Conservation (phyloP, 1,140 invertebrate species). For the Melipona quadrifasciata region DNA sequence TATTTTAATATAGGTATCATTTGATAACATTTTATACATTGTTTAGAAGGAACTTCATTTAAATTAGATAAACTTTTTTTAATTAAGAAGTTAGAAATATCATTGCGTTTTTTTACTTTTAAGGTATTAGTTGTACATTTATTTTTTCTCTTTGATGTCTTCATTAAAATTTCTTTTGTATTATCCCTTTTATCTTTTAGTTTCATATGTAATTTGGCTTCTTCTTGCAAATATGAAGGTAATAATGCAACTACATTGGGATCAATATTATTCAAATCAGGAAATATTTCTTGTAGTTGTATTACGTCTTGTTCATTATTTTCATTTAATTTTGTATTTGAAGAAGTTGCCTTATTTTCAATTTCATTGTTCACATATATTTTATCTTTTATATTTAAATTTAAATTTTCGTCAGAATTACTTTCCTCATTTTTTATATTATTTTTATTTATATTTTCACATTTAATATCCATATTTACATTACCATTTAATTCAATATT, state of each 20-base stretch:
- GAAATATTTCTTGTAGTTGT: slow-evolving; percentile 80
- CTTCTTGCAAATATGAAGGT: slow-evolving; percentile 75
- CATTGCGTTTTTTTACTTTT: slow-evolving; percentile 46
- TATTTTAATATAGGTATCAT: slow-evolving; percentile 83
- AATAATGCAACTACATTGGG: slow-evolving; percentile 74
- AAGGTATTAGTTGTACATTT: slow-evolving; percentile 47
- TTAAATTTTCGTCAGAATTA: not conserved
- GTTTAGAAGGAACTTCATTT: slow-evolving; percentile 70
- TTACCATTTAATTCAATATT: slow-evolving; percentile 46
- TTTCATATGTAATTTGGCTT: slow-evolving; percentile 73
- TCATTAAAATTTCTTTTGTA: slow-evolving; percentile 47
- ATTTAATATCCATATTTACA: slow-evolving; percentile 5
- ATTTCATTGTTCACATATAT: not conserved
- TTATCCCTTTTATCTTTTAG: slow-evolving; percentile 57
- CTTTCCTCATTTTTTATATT: not conserved
- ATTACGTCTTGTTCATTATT: slow-evolving; percentile 45
- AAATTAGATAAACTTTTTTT: slow-evolving; percentile 56
- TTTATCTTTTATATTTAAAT: not conserved
- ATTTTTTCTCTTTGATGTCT: slow-evolving; percentile 40
- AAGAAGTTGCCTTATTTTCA: not conserved
- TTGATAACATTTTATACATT: slow-evolving; percentile 85
- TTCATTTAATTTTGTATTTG: not conserved
- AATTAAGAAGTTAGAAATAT: slow-evolving; percentile 74
- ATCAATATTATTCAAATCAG: slow-evolving; percentile 80
- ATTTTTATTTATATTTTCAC: not conserved